Percentiles rank a stretch among this genome's conserved stretches.
These are phyloP conservation scores for Dendrophyllia cribrosa DNA, from an alignment of 64 coral and sea anemone genomes.

Conservation along the genomic window DNA sequence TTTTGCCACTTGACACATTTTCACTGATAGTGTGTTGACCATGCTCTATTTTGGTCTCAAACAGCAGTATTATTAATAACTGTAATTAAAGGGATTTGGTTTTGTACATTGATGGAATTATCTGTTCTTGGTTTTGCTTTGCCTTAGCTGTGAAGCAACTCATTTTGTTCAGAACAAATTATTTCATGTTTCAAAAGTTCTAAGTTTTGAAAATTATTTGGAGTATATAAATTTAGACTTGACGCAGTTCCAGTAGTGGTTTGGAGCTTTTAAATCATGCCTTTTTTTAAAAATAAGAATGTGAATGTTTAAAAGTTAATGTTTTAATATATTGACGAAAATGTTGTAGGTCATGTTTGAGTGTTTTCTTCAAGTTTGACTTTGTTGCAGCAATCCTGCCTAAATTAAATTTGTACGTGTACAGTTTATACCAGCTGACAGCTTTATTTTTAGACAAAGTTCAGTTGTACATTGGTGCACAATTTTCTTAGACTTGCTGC, in stretches of 20 bases:
- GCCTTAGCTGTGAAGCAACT: not conserved
- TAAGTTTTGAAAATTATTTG: not conserved
- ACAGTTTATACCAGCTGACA: not conserved
- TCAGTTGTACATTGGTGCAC: not conserved
- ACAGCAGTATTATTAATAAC: constrained; percentile 8
- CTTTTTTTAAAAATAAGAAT: not conserved
- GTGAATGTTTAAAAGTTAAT: not conserved
- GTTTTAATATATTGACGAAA: not conserved
- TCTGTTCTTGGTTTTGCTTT: not conserved
- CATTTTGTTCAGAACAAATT: not conserved
- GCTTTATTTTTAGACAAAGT: constrained; percentile 48
- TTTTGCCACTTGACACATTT: not conserved
- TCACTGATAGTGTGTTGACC: not conserved
- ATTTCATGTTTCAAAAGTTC: not conserved
- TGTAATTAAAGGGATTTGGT: constrained; percentile 6
- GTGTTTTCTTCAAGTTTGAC: not conserved
- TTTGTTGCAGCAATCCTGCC: not conserved
- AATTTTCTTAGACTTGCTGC: not conserved
- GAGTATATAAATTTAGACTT: not conserved
- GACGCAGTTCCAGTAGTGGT: not conserved
- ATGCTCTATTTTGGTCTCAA: not conserved
- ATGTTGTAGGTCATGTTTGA: not conserved
- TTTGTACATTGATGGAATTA: not conserved
- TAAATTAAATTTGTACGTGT: constrained; percentile 39
- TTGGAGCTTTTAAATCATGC: not conserved